Base-by-base conservation (phyloP, 2,888 invertebrate genomes). In the Anodontia alba region DNA sequence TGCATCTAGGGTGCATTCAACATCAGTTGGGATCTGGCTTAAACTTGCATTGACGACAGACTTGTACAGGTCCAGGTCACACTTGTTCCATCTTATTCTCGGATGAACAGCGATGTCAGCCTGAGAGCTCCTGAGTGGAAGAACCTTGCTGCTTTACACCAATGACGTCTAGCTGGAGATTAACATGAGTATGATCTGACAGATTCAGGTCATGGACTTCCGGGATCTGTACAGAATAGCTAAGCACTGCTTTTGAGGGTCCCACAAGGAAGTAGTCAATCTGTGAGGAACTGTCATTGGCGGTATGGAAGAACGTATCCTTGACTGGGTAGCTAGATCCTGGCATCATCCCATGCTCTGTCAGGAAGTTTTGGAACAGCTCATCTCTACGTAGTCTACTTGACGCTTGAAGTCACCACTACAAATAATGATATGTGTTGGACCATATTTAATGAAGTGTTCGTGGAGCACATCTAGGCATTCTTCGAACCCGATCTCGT, bases 361-460 rank as follows among this genome's bases (percentile, higher is more conserved):
- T 33, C 17, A 62, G 17, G 29, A 62, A 62, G 1, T 17, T 29
- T 8, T 23, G 33, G 12, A 62, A 17, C 5, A 62, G 33, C 33
- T 12, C 20, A 33, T 62, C 62, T 33, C 62, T 7, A 20, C 62
- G 62, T 2, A 62, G 20, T 10, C 10, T 3, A 17, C 33, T 33
- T 12, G 62, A 62, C 7, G 62, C 62, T 62, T 62, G 62, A 62
- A 62, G 33, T 62, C 62, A 1, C 62, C 62, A 31, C 62, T 33
- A 33, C 12, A 33, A 17, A 33, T 29, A 33, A 62, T 33, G 1
- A 17, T 20, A 62, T 62, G 62, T 1, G 62, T 62, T 17, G 62
- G 62, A 1, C 62, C 17, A 29, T 62, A 62, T 20, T 62, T 62
- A 17, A 33, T 20, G 15, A 33, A 33, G 3, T 33, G 7, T 8